These are phyloP conservation scores for Fistularia tabacaria DNA, from an alignment of 2,797 vertebrate species.

Conservation along the genomic window DNA sequence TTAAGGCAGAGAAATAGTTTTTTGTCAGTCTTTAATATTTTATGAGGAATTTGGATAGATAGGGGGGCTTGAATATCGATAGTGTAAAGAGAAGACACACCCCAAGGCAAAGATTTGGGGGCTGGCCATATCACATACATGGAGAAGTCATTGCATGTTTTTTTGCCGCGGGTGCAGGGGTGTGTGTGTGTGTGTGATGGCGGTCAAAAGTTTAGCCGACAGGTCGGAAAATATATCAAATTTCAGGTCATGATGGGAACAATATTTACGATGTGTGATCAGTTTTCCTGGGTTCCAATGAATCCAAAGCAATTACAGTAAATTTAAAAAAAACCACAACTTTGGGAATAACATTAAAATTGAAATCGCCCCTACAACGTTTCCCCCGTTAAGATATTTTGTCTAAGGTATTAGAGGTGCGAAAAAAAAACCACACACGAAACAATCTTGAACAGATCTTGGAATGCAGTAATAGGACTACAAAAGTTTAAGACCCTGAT, in stretches of 20 bases:
- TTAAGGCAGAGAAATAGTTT: conserved; percentile 34
- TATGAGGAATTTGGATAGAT: conserved; percentile 22
- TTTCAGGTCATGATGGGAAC: background rate
- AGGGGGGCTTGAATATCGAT: conserved; percentile 31
- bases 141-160: conserved; percentile 1
- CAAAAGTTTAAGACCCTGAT: background rate
- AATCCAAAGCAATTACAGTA: conserved; percentile 24
- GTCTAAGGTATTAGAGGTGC: no score
- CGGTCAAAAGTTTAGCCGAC: background rate
- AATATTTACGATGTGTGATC: background rate
- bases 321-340: no score
- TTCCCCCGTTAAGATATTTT: no score
- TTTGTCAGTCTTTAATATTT: conserved; percentile 36
- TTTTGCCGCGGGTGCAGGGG: background rate
- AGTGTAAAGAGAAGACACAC: conserved; percentile 1
- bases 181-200: no score
- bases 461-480: background rate
- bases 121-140: background rate
- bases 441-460: no score
- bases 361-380: no score
- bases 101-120: conserved; percentile 8
- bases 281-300: background rate
- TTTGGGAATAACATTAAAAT: no score
- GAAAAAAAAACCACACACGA: background rate
- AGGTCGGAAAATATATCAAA: background rate